phyloP scores from a whole-genome alignment of 2,797 vertebrate genomes.

The Antennarius maculatus region DNA sequence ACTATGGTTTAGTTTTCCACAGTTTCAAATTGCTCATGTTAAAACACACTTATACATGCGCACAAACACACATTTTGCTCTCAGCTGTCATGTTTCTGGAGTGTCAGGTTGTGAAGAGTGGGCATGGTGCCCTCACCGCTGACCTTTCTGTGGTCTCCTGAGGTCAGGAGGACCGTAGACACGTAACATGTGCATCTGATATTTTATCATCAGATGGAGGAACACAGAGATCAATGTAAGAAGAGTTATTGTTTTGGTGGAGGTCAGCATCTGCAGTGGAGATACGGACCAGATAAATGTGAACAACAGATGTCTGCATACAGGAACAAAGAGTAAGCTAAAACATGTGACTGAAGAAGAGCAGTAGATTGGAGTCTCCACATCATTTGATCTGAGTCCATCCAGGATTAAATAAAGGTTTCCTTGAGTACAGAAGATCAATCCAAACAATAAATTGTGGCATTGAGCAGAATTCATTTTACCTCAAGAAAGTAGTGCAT shows the following conservation, averaged over 20 bases:
- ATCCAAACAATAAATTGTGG: neutral
- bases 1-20: constrained; percentile 55
- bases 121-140: constrained; percentile 54
- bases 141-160: constrained; percentile 37
- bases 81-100: constrained; percentile 56
- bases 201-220: constrained; percentile 22
- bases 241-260: constrained; percentile 19
- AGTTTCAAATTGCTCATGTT: constrained; percentile 28
- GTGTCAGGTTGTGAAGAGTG: constrained; percentile 69
- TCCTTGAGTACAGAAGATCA: neutral
- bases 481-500: no score
- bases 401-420: neutral
- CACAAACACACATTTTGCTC: constrained; percentile 32
- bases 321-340: constrained; percentile 29
- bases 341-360: constrained; percentile 36
- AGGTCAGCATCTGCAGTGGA: constrained; percentile 30
- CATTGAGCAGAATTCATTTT: no score
- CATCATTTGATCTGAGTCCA: neutral
- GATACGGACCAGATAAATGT: constrained; percentile 21
- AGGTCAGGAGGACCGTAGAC: constrained; percentile 40
- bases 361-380: constrained; percentile 22
- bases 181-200: constrained; percentile 34
- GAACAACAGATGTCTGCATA: constrained; percentile 19
- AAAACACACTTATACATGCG: constrained; percentile 10
- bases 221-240: constrained; percentile 30